phyloP scores from a whole-genome alignment of 2,797 vertebrate species.

The Limnodromus scolopaceus region DNA sequence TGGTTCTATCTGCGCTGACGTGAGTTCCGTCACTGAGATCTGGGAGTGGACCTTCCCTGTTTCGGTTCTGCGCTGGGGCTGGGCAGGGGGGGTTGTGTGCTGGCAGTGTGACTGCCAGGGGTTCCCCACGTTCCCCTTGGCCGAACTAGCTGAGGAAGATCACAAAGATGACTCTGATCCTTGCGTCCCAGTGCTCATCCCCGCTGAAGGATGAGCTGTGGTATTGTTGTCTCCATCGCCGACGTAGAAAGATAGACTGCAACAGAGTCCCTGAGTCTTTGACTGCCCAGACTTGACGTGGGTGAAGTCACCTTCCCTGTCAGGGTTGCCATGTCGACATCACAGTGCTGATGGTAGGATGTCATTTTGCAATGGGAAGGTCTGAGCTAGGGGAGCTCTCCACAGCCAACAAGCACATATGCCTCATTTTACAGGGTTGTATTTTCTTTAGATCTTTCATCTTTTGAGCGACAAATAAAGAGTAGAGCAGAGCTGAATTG shows the following conservation, averaged over 20 bases:
- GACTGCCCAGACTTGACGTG: accelerated
- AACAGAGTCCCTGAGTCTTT: accelerated
- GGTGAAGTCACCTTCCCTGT: neutral
- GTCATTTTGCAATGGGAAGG: neutral
- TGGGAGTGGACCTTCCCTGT: neutral
- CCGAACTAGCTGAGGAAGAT: accelerated
- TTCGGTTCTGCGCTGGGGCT: neutral
- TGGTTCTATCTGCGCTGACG: accelerated
- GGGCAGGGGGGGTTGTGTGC: neutral
- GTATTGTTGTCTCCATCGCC: accelerated
- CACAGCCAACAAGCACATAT: neutral
- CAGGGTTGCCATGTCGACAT: accelerated
- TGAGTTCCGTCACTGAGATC: accelerated
- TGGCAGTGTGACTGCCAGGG: neutral
- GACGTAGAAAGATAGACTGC: accelerated
- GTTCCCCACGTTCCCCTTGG: accelerated
- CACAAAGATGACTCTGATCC: accelerated
- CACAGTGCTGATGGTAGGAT: neutral
- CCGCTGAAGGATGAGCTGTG: neutral
- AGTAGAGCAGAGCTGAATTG: neutral
- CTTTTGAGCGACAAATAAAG: neutral
- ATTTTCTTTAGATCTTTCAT: neutral
- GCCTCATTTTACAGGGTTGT: neutral
- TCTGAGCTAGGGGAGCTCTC: neutral
- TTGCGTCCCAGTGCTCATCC: neutral